Evolutionary conservation across 2,888 invertebrate genomes (phyloP).

Genomic region (Archips xylosteana): DNA sequence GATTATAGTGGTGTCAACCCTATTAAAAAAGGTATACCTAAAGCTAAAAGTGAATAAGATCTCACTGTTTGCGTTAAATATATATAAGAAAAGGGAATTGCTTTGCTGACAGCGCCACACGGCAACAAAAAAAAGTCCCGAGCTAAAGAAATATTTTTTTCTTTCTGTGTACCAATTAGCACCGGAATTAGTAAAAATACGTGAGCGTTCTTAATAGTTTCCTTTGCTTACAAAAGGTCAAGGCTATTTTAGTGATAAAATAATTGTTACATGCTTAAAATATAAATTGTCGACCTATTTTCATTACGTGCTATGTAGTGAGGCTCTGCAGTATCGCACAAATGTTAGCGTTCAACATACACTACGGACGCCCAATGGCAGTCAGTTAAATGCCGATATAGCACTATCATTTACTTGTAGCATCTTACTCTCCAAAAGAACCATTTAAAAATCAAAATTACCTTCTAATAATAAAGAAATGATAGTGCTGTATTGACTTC

Average conservation of each 20-base stretch:
- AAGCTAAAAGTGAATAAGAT: no score
- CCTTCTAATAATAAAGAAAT: not conserved
- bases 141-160: no score
- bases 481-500: not conserved
- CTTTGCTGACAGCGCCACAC: no score
- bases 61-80: no score
- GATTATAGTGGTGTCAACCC: no score
- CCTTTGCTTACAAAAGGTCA: no score
- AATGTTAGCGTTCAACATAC: conserved; percentile 57
- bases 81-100: no score
- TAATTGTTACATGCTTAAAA: conserved; percentile 1
- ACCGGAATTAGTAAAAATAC: no score
- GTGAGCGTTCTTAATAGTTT: no score
- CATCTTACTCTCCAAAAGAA: not conserved
- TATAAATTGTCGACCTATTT: conserved; percentile 21
- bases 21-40: no score
- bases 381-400: not conserved
- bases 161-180: no score
- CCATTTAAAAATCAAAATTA: not conserved
- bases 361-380: conserved; percentile 3
- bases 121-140: no score
- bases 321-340: conserved; percentile 70
- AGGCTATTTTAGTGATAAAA: not conserved
- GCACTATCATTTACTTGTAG: not conserved
- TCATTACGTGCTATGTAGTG: conserved; percentile 21